A percentile compares a stretch with the other conserved stretches of the same genome.
Evolutionary conservation across 2,888 invertebrate genomes (phyloP).

Genomic region (Kuschelorhynchus macadamiae): DNA sequence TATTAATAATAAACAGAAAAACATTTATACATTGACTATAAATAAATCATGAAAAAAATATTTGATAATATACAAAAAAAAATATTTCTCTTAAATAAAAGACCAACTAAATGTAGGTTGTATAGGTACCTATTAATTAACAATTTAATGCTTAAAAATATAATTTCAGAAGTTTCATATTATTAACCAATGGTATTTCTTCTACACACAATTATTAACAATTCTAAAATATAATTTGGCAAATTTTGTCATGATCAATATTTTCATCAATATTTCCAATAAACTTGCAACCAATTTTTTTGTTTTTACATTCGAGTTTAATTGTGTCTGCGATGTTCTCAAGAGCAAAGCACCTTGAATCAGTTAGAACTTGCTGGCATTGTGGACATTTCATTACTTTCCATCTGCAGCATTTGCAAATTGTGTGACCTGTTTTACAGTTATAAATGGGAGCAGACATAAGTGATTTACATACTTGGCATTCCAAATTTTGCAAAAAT

Average conservation of each 20-base stretch:
- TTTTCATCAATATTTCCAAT: constrained; percentile 32
- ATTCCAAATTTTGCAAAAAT: constrained; percentile 44
- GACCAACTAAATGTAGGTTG: no score
- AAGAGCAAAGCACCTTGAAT: constrained; percentile 45
- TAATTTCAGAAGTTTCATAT: no score
- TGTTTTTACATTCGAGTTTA: constrained; percentile 39
- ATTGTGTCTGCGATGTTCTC: constrained; percentile 48
- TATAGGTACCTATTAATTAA: no score
- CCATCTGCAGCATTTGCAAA: constrained; percentile 41
- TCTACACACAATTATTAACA: no score
- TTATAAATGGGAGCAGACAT: constrained; percentile 44
- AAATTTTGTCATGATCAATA: constrained; percentile 30
- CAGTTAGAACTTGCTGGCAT: constrained; percentile 28
- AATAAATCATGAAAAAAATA: no score
- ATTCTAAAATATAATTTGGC: constrained; percentile 29
- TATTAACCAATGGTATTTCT: no score
- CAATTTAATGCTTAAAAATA: no score
- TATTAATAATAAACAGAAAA: no score
- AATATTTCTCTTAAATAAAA: no score
- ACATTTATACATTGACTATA: no score
- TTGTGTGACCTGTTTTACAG: constrained; percentile 44
- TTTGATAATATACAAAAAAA: no score
- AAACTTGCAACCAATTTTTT: constrained; percentile 36
- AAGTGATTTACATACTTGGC: constrained; percentile 45
- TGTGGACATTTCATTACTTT: constrained; percentile 42